Conservation (phyloP, 2,797 vertebrate genomes). For the Ataeniobius toweri region DNA sequence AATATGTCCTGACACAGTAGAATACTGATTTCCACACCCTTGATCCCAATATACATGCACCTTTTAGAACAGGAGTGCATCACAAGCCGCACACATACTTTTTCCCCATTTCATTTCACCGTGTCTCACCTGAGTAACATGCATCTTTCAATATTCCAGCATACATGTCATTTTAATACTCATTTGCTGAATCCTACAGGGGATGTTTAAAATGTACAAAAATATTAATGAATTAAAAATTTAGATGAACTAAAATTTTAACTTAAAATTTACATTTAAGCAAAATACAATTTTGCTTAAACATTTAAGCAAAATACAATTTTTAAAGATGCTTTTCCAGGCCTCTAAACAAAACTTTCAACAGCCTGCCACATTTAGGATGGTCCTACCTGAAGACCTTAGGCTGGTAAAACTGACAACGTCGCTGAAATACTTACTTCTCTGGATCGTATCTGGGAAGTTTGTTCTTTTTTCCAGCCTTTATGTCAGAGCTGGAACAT, state of each 20-base stretch:
- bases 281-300: background rate
- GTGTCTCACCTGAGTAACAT: background rate
- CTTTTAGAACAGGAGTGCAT: background rate
- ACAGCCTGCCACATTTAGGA: slow-evolving; percentile 12
- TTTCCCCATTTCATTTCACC: background rate
- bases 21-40: background rate
- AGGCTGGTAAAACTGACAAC: background rate
- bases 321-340: background rate
- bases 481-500: background rate
- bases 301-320: background rate
- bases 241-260: background rate
- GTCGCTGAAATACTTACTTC: slow-evolving; percentile 19
- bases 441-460: background rate
- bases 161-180: background rate
- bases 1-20: too few species aligned
- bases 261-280: background rate
- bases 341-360: background rate
- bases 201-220: background rate
- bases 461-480: background rate
- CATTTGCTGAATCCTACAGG: background rate
- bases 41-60: background rate
- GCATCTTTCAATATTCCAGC: background rate
- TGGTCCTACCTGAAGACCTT: background rate
- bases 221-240: background rate
- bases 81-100: background rate